Base-by-base conservation (phyloP, 2,113 vertebrate genomes). In the Rutilus rutilus region DNA sequence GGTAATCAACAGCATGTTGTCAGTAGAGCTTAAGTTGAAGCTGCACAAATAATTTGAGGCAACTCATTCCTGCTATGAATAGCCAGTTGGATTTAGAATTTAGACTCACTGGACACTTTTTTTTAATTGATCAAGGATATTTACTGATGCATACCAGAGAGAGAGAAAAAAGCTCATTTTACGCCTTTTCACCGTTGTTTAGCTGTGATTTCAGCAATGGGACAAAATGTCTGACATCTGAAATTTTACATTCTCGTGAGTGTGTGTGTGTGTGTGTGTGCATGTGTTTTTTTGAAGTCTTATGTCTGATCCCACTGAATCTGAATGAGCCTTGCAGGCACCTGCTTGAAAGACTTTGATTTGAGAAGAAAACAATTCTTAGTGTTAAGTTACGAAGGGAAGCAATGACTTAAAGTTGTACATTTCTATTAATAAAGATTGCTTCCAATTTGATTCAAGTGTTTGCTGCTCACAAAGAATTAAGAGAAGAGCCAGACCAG, bases 301-400 rank as follows among this genome's bases (percentile, higher is more conserved):
- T n/a, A 14, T n/a, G 36, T 39, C 69, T 73, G 69, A 73, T 73
- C 69, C 69, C 69, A 73, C 69, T 42, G 69, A 42, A 73, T 73
- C 69, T 73, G 69, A 73, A 73, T 1, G 67, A 71, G 67, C 67
- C 67, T 71, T 42, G 19, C 36, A 23, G 17, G n/a, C 21, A 23
- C 69, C 36, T 73, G 36, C 36, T 42, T n/a, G 67, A 36, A 36
- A 8, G 33, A 23, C 7, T 39, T 23, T 42, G 69, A 73, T 73
- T 73, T 73, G 36, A 42, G 10, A 73, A 42, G 69, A 71, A 71
- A 71, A 23, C 33, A 5, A 5, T 39, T 23, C 33, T 39, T 71
- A 71, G 33, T 69, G 19, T 39, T 23, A 11, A 42, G 19, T 71
- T 71, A 71, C 17, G 10, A 69, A 69, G 19, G 33, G 33, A 39